These are phyloP conservation scores for Aphelinus atriplicis DNA, from an alignment of 1,140 invertebrate genomes.

Conservation along the genomic window DNA sequence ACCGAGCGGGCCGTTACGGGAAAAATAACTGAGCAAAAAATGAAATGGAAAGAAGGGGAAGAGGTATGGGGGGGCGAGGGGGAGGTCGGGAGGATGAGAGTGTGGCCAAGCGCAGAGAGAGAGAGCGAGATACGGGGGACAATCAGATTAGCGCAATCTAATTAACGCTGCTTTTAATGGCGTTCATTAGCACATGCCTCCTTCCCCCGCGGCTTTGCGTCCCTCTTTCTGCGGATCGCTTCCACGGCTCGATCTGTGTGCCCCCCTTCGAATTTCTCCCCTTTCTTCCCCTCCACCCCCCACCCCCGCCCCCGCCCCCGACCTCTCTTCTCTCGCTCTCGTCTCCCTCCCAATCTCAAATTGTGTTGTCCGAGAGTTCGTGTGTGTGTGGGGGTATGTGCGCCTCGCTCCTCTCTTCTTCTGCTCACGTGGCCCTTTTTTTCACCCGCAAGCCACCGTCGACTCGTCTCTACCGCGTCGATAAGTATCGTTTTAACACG, in stretches of 20 bases:
- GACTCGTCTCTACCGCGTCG: background rate
- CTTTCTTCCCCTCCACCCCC: slow-evolving; percentile 20
- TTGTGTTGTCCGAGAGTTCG: too few species aligned
- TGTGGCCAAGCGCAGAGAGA: background rate
- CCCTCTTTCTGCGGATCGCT: slow-evolving; percentile 25
- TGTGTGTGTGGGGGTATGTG: too few species aligned
- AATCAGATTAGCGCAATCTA: slow-evolving; percentile 67
- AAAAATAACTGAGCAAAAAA: too few species aligned
- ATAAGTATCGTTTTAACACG: slow-evolving; percentile 38
- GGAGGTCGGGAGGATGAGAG: background rate
- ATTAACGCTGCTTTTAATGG: slow-evolving; percentile 68
- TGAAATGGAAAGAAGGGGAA: background rate
- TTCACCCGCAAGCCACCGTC: background rate
- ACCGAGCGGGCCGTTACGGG: too few species aligned
- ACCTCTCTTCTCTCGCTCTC: background rate
- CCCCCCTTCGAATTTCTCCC: slow-evolving; percentile 28
- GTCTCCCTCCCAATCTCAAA: background rate
- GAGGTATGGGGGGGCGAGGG: background rate
- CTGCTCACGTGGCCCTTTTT: background rate
- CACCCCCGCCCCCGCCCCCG: too few species aligned
- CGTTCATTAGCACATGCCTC: slow-evolving; percentile 65
- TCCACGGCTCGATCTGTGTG: slow-evolving; percentile 3
- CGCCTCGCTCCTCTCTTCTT: too few species aligned
- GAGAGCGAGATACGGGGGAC: slow-evolving; percentile 57
- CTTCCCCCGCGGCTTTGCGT: slow-evolving; percentile 44